Evolutionary conservation across 2,888 invertebrate species (phyloP).

Genomic region (Tribolium freemani): DNA sequence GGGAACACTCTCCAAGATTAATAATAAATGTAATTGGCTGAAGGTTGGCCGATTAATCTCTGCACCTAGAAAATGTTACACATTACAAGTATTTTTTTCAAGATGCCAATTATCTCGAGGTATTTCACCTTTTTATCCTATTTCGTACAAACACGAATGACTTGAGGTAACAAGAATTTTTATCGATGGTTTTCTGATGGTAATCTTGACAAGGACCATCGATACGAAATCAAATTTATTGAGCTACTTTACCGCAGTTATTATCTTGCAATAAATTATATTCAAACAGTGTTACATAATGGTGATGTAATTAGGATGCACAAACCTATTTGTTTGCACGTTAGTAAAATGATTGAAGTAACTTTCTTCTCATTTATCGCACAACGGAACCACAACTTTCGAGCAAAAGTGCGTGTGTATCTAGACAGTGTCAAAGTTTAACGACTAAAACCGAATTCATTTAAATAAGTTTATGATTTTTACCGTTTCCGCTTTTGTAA

Average conservation of each 20-base stretch:
- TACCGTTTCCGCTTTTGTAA: neutral
- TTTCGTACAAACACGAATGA: neutral
- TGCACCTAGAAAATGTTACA: neutral
- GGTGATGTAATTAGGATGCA: slow-evolving; percentile 11
- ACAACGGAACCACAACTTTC: slow-evolving; percentile 1
- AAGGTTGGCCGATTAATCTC: neutral
- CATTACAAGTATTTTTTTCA: neutral
- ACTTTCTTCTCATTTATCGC: slow-evolving; percentile 14
- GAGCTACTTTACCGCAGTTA: neutral
- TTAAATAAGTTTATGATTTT: neutral
- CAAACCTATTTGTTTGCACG: neutral
- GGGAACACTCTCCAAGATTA: neutral
- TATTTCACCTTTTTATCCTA: neutral
- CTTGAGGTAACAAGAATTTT: neutral
- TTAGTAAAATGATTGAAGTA: neutral
- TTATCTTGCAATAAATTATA: neutral
- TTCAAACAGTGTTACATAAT: neutral
- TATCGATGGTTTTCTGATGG: neutral
- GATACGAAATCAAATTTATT: neutral
- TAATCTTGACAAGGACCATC: neutral
- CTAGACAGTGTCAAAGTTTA: slow-evolving; percentile 8
- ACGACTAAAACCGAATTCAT: neutral
- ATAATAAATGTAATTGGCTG: neutral
- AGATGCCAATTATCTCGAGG: neutral
- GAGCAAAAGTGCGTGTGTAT: neutral